Percentiles rank a stretch among this genome's conserved stretches.
These are phyloP conservation scores for Noctua fimbriata DNA, from an alignment of 2,888 invertebrate species.

Conservation along the genomic window DNA sequence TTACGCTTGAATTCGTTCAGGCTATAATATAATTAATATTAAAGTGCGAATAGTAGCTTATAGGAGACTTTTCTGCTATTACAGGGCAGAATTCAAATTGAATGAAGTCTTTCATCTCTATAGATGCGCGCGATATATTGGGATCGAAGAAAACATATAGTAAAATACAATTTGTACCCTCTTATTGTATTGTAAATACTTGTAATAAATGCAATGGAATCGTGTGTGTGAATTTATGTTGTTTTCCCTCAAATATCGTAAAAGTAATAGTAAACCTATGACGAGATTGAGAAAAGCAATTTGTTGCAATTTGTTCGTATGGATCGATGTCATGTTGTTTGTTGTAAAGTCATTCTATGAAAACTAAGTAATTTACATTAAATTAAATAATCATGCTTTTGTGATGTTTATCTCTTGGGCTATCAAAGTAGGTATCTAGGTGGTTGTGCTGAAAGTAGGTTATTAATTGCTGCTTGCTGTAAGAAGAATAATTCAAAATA, in stretches of 20 bases:
- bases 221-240: background rate
- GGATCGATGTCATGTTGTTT: background rate
- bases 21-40: too few relatives aligned
- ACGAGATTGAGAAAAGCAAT: background rate
- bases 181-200: background rate
- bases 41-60: background rate
- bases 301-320: background rate
- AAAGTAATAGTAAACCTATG: background rate
- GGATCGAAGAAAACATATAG: background rate
- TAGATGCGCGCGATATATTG: background rate
- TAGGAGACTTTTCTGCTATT: background rate
- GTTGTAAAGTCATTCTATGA: background rate
- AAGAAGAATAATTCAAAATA: constrained; percentile 18
- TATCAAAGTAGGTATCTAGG: constrained; percentile 34
- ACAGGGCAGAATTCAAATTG: background rate
- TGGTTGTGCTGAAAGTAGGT: constrained; percentile 29
- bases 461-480: constrained; percentile 24
- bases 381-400: background rate
- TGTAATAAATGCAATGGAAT: background rate
- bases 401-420: constrained; percentile 34
- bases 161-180: background rate
- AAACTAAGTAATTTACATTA: background rate
- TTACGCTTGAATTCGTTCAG: too few relatives aligned
- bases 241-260: background rate
- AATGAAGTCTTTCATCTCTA: background rate